Conservation (phyloP, 2,888 invertebrate genomes). For the Temnothorax ravouxi region DNA sequence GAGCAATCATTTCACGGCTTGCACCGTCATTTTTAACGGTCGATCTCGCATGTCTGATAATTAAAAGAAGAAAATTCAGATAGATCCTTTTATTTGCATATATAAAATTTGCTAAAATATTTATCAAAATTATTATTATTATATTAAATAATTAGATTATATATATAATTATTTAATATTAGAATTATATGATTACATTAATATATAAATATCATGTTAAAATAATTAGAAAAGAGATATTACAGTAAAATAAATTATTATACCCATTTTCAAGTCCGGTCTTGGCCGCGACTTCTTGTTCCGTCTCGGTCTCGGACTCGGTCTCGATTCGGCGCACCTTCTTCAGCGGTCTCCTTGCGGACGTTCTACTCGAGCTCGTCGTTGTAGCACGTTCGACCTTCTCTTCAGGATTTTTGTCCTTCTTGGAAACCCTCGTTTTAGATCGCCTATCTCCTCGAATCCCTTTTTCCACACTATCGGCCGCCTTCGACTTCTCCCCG, state of each 20-base stretch:
- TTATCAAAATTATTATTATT: slow-evolving; percentile 14
- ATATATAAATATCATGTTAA: background rate
- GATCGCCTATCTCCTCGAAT: slow-evolving; percentile 33
- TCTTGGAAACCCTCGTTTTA: background rate
- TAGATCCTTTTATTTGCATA: background rate
- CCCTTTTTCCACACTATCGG: slow-evolving; percentile 3
- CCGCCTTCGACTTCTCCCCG: slow-evolving; percentile 68
- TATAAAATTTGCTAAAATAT: background rate
- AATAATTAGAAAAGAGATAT: background rate
- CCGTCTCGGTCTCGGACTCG: slow-evolving; percentile 49
- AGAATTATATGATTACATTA: background rate
- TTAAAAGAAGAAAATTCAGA: background rate
- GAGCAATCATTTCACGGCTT: slow-evolving; percentile 24
- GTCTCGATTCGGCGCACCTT: slow-evolving; percentile 46
- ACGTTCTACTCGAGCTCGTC: slow-evolving; percentile 40
- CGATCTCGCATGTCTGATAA: background rate
- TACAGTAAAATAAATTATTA: background rate
- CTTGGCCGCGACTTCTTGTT: slow-evolving; percentile 44
- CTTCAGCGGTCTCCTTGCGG: slow-evolving; percentile 48
- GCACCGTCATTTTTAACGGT: background rate
- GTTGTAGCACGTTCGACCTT: slow-evolving; percentile 12
- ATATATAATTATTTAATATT: background rate
- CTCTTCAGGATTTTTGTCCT: slow-evolving; percentile 1
- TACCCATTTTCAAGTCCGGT: slow-evolving; percentile 33
- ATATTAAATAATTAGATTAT: background rate